Evolutionary conservation across 2,113 vertebrate genomes (phyloP), one percentile per base, ranked within the genome.

Genomic region (Diadophis punctatus): DNA sequence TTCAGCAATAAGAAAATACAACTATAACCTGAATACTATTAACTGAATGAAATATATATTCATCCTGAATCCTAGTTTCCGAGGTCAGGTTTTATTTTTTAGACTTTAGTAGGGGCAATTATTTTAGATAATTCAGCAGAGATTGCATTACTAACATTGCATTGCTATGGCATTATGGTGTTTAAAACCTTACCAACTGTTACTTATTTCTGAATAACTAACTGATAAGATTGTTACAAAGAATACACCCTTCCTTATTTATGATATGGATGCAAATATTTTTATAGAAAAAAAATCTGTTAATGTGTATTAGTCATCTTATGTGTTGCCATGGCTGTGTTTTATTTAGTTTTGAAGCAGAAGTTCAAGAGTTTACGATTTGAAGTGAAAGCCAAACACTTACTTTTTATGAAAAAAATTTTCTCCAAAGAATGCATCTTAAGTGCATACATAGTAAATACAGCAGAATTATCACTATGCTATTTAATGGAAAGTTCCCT

Each of bases 221-320:
- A 92, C 80, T 52, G 96, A 96, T 97, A 96, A 97, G 93, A 89
- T 90, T 92, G 89, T 91, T 92, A 94, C 90, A 93, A 94, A 90
- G 34, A 93, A 89, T 94, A 91, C 96, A 94, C 96, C 96, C 95
- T 96, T 96, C 95, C 16, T 0, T 96, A 34, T 95, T 94, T 92
- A 93, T 95, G 94, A 63, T 95, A 94, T 52, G 30, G 95, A 34
- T 88, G 93, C 92, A 96, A 96, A 97, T 90, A 94, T 0, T 25
- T 90, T 43, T 87, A 90, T 94, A 92, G 93, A 89, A 95, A 97
- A 85, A 93, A 91, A 91, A 91, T 48, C 20, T 86, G 84, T 93
- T 90, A 90, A 90, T 91, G 93, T 93, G 93, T 93, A 27, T 18
- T 5, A 88, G 49, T 46, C 0, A 0, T 48, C 1, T 93, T 88